A percentile compares a stretch with the other conserved stretches of the same genome.
Evolutionary conservation across 2,113 vertebrate genomes (phyloP).

Genomic region (Lagenorhynchus albirostris): DNA sequence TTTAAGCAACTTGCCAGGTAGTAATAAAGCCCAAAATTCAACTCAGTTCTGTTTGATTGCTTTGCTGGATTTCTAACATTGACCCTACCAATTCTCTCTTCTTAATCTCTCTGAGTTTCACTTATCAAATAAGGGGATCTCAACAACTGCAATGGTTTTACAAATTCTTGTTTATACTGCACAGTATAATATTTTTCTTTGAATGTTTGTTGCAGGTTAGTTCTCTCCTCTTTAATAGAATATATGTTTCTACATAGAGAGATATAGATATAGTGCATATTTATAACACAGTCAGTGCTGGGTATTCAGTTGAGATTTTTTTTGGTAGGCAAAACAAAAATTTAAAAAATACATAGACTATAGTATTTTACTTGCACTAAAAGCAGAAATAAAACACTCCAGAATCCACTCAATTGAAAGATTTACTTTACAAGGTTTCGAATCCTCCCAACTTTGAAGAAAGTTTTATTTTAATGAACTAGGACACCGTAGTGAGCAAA

Average conservation of each 20-base stretch:
- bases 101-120: neutral
- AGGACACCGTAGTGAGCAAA: neutral
- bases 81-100: neutral
- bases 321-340: neutral
- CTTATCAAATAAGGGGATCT: neutral
- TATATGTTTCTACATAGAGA: neutral
- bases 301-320: neutral
- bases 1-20: neutral
- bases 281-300: neutral
- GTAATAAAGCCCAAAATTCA: neutral
- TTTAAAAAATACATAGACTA: neutral
- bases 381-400: neutral
- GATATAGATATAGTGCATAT: neutral
- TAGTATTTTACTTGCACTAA: neutral
- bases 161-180: neutral
- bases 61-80: neutral
- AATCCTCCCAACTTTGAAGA: neutral
- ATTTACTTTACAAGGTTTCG: neutral
- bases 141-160: neutral
- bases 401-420: neutral
- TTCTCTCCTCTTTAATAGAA: neutral
- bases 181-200: neutral
- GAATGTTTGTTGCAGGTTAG: neutral
- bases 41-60: neutral
- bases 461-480: constrained; percentile 27